Base-by-base conservation (phyloP, 2,888 invertebrate genomes). In the Melinaea marsaeus region DNA sequence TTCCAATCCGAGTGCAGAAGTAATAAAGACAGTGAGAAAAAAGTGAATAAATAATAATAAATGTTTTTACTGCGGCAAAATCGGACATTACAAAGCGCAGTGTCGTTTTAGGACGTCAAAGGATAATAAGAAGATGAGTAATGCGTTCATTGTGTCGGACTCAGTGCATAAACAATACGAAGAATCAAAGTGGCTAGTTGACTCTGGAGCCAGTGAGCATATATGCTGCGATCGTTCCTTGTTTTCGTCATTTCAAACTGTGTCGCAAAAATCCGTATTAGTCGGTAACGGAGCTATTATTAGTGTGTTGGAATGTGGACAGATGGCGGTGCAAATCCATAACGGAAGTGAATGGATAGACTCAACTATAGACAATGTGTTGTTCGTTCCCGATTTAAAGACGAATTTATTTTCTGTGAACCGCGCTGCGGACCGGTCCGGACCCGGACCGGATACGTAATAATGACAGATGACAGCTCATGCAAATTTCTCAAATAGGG, bases 381-480 rank as follows among this genome's bases (percentile, higher is more conserved):
- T n/a, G n/a, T n/a, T n/a, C n/a, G 71, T 73, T 33, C 71, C 71
- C 0, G 66, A 71, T n/a, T 54, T 71, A 54, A 67, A 70, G 42
- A 67, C 63, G 37, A 72, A 69, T 57, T 59, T 70, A 45, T 65
- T 70, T 7, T 72, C 70, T 54, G 65, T 70, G 7, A 69, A 70
- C 2, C 47, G 69, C n/a, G 72, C 65, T 0, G 22, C 71, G 7
- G 69, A 69, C 7, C 67, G 57, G 61, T n/a, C n/a, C n/a, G n/a
- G n/a, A n/a, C n/a, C n/a, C n/a, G n/a, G n/a, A n/a, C n/a, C n/a
- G 74, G 72, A 13, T 74, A 75, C 61, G 71, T 69, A 51, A 65
- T 72, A 9, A 3, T 71, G n/a, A 72, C 69, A 61, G 59, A 71
- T 65, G 46, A 69, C 0, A 70, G 34, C 5, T 35, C 9, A 6